A percentile compares a stretch with the other conserved stretches of the same genome.
Conservation (phyloP, 2,888 invertebrate species). For the Ophion ellenae region DNA sequence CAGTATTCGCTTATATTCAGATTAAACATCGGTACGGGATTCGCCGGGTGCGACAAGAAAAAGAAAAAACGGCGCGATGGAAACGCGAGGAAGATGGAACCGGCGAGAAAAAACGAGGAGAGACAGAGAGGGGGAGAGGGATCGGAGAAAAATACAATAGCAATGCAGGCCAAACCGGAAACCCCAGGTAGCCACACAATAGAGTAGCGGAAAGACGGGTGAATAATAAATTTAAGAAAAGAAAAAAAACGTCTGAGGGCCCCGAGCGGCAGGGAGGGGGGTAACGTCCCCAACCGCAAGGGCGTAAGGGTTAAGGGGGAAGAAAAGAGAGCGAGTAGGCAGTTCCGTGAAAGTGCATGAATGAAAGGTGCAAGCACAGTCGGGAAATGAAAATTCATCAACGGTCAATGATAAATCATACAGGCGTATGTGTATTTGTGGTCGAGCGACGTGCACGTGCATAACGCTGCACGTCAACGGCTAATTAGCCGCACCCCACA, state of each 20-base stretch:
- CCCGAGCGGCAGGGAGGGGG: constrained; percentile 26
- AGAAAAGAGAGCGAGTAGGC: constrained; percentile 27
- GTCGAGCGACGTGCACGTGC: constrained; percentile 52
- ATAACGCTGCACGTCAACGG: not conserved
- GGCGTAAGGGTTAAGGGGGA: constrained; percentile 12
- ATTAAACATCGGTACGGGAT: constrained; percentile 68
- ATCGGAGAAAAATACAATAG: constrained; percentile 68
- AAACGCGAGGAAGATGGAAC: constrained; percentile 26
- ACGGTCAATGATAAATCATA: constrained; percentile 58
- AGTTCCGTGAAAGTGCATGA: constrained; percentile 40
- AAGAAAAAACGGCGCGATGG: constrained; percentile 25
- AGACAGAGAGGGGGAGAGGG: constrained; percentile 41
- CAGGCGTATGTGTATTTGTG: constrained; percentile 31
- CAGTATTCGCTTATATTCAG: constrained; percentile 79
- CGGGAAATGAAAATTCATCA: constrained; percentile 13
- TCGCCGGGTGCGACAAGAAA: constrained; percentile 45
- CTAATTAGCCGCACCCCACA: too few species aligned
- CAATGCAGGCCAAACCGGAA: constrained; percentile 69
- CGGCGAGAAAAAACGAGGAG: constrained; percentile 18
- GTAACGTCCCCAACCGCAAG: not conserved
- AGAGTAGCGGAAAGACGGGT: constrained; percentile 71
- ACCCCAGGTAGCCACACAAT: constrained; percentile 70
- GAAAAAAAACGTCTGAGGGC: constrained; percentile 60
- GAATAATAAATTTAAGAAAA: constrained; percentile 68
- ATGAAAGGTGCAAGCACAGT: constrained; percentile 41